Evolutionary conservation across 2,797 vertebrate species (phyloP), one percentile per base, ranked within the genome.

Genomic region (Enteromius paludinosus): DNA sequence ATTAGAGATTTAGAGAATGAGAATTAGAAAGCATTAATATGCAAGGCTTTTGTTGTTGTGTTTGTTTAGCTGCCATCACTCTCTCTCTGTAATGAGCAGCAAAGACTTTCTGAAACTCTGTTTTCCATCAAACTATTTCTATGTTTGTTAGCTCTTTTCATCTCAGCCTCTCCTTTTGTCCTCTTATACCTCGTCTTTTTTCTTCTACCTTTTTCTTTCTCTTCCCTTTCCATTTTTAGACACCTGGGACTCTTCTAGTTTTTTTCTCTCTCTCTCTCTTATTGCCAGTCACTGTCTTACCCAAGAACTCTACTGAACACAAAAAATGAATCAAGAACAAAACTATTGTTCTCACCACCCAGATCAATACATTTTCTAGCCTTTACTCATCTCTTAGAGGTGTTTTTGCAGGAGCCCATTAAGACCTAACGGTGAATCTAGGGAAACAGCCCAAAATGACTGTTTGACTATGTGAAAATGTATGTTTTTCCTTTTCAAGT

Each of bases 291-390:
- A 68, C 72, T 73, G 54, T 81, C 65, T 70, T 78, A 61, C 59
- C 47, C 49, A 61, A 89, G 89, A 85, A 78, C 72, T 85, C 61
- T 47, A 80, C 61, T 47, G 86, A 91, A 91, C 92, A 92, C 49
- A 90, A 35, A 35, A 7, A 83, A 90, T 88, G 88, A 93, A 92
- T 92, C 89, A 92, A 80, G 87, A 79, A 38, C 62, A 4, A 14
- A 30, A 15, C 86, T 86, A 86, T 92, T 95, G 90, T 92, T 95
- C 93, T 92, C 89, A 91, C 65, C 89, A 91, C 81, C 80, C 86
- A 89, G 92, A 97, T 96, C 94, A 93, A 95, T 90, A 93, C 85
- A 92, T 88, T 90, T 95, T 94, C 91, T 90, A 93, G 87, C 84
- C 88, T 90, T 93, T 95, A 91, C 92, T 91, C 93, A 89, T 92